Conservation (phyloP, 2,797 vertebrate genomes). For the Triplophysa bombifrons region DNA sequence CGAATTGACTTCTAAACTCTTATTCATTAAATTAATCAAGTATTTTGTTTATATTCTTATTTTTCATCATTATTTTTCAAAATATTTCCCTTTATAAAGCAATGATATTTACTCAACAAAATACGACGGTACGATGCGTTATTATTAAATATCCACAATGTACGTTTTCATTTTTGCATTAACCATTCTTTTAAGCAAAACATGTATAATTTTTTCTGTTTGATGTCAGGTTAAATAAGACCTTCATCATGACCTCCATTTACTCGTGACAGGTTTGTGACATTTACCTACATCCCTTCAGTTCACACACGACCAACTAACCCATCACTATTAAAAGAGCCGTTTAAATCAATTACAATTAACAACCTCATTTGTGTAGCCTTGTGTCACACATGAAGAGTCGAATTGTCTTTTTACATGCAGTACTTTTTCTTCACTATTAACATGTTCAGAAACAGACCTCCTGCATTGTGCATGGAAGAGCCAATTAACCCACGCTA, state of each 20-base stretch:
- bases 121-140: background rate
- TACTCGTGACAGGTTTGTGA: constrained; percentile 1
- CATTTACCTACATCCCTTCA: constrained; percentile 10
- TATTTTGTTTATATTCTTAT: too few relatives aligned
- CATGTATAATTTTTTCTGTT: background rate
- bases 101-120: background rate
- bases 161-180: background rate
- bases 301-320: constrained; percentile 31
- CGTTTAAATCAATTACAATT: background rate
- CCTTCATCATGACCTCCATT: background rate
- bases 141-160: background rate
- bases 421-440: constrained; percentile 1
- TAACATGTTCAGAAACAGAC: constrained; percentile 23
- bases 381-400: background rate
- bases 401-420: background rate
- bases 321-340: background rate
- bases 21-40: too few relatives aligned
- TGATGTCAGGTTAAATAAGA: background rate
- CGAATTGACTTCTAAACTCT: too few relatives aligned
- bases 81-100: background rate
- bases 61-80: background rate
- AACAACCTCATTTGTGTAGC: background rate
- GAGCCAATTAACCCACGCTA: constrained; percentile 33
- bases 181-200: background rate
- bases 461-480: constrained; percentile 13